phyloP scores from a whole-genome alignment of 37 sponge, comb jelly and placozoan genomes.

The Sycon ciliatum region DNA sequence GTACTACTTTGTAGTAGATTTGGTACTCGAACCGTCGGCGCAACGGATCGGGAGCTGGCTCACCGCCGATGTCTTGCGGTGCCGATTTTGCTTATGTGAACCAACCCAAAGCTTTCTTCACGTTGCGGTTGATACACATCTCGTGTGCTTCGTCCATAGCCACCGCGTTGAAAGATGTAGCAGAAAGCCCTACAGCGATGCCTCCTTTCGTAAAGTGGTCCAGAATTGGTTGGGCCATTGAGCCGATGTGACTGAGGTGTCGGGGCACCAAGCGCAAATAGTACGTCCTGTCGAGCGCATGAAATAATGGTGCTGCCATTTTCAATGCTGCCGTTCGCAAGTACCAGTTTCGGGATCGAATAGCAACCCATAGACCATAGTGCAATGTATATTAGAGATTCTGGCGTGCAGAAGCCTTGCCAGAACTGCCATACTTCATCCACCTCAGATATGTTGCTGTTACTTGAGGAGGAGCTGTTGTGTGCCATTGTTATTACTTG shows the following conservation, averaged over 20 bases:
- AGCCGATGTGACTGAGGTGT: slow-evolving; percentile 9
- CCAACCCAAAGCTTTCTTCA: too few species aligned
- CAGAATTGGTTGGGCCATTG: neutral
- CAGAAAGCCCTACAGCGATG: slow-evolving; percentile 18
- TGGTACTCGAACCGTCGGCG: too few species aligned
- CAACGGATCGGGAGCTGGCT: too few species aligned
- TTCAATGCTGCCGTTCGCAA: slow-evolving; percentile 30
- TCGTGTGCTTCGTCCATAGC: slow-evolving; percentile 42
- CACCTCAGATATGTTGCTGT: too few species aligned
- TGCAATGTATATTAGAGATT: slow-evolving; percentile 6
- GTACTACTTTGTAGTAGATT: too few species aligned
- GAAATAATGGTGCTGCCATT: slow-evolving; percentile 14
- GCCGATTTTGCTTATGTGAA: too few species aligned
- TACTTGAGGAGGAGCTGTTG: too few species aligned
- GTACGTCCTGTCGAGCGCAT: slow-evolving; percentile 20
- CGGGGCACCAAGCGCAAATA: slow-evolving; percentile 18
- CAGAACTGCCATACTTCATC: slow-evolving; percentile 26
- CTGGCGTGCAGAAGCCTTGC: slow-evolving; percentile 8
- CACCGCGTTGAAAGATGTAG: slow-evolving; percentile 15
- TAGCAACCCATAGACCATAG: slow-evolving; percentile 21
- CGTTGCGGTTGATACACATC: too few species aligned
- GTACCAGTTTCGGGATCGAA: slow-evolving; percentile 27
- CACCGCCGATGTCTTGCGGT: too few species aligned
- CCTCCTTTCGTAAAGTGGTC: neutral
- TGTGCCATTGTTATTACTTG: too few species aligned